These are phyloP conservation scores for Thymelicus acteon DNA, from an alignment of 2,888 invertebrate genomes.

Conservation along the genomic window DNA sequence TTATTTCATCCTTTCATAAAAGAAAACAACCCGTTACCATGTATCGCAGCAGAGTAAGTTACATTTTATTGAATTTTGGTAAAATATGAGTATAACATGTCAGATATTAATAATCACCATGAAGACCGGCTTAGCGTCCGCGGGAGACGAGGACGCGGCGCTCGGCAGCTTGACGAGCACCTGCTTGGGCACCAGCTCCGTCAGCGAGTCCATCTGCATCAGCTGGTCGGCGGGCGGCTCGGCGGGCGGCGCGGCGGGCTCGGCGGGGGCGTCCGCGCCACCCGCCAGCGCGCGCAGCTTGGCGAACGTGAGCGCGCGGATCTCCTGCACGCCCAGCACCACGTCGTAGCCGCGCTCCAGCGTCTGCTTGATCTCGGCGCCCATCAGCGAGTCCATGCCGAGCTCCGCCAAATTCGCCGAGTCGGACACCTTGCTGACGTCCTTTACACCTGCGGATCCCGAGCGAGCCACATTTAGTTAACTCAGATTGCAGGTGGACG, in stretches of 20 bases:
- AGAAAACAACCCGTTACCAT: no score
- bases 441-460: conserved; percentile 89
- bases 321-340: conserved; percentile 95
- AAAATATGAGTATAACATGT: no score
- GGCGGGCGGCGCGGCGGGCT: conserved; percentile 52
- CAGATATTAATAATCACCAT: conserved; percentile 52
- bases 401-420: conserved; percentile 94
- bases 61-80: no score
- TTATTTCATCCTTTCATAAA: no score
- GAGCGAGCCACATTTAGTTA: no score
- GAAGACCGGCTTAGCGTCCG: conserved; percentile 83
- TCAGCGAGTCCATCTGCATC: conserved; percentile 70
- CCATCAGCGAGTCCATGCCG: conserved; percentile 99
- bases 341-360: conserved; percentile 96
- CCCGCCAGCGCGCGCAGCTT: conserved; percentile 87
- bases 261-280: conserved; percentile 57
- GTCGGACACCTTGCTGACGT: conserved; percentile 90
- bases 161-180: conserved; percentile 88
- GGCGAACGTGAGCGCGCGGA: conserved; percentile 92
- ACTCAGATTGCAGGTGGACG: no score
- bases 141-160: conserved; percentile 69
- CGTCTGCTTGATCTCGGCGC: conserved; percentile 98
- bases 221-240: conserved; percentile 67
- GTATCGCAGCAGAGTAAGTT: no score
- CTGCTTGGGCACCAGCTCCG: conserved; percentile 90